Conservation (phyloP, 2,888 invertebrate species). For the Amblyjoppa fuscipennis region DNA sequence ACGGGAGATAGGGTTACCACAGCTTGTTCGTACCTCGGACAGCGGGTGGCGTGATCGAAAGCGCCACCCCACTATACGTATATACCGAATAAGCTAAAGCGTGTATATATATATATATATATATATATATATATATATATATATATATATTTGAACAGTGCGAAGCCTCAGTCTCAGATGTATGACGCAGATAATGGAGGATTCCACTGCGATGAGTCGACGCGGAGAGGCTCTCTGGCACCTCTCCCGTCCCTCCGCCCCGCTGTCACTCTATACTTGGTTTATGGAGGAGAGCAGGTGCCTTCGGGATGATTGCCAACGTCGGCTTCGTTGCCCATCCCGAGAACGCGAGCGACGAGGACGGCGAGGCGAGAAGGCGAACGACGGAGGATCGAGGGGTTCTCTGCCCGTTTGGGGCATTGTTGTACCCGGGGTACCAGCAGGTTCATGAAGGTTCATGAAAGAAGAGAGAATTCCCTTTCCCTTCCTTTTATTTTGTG, state of each 20-base stretch:
- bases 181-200: conserved; percentile 70
- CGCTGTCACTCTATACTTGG: conserved; percentile 55
- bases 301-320: conserved; percentile 64
- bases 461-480: conserved; percentile 62
- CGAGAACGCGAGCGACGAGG: conserved; percentile 49
- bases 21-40: conserved; percentile 46
- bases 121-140: background rate
- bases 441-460: conserved; percentile 65
- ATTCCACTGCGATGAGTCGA: conserved; percentile 71
- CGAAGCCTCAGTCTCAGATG: conserved; percentile 56
- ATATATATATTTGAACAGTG: conserved; percentile 17
- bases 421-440: conserved; percentile 65
- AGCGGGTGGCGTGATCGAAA: conserved; percentile 68
- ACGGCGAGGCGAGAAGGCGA: conserved; percentile 51
- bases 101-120: conserved; percentile 6
- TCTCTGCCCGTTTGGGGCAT: conserved; percentile 38
- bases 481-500: conserved; percentile 24
- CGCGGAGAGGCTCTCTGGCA: conserved; percentile 49
- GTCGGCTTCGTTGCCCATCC: conserved; percentile 36
- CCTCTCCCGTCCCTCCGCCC: conserved; percentile 28
- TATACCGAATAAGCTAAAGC: conserved; percentile 7
- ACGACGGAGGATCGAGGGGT: conserved; percentile 63
- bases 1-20: conserved; percentile 55
- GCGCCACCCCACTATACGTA: conserved; percentile 66
- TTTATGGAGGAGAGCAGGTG: conserved; percentile 68